Evolutionary conservation across 2,797 vertebrate species (phyloP).

Genomic region (Meda fulgida): DNA sequence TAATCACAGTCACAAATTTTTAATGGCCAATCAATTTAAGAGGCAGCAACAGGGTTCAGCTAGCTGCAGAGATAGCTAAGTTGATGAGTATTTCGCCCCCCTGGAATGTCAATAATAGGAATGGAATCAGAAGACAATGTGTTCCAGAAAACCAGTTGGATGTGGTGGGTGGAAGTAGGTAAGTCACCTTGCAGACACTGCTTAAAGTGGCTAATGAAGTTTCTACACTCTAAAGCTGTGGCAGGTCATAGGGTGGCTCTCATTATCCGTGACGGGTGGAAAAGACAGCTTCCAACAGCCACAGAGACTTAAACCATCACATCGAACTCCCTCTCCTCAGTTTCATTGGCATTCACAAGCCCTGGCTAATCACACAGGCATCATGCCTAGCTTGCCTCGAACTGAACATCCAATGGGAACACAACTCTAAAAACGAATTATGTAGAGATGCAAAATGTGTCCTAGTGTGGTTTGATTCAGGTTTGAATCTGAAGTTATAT

Average conservation of each 20-base stretch:
- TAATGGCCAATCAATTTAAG: not conserved
- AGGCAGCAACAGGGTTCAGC: too few species aligned
- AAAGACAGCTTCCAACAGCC: not conserved
- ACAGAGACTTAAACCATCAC: not conserved
- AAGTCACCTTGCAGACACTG: slow-evolving; percentile 27
- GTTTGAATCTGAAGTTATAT: not conserved
- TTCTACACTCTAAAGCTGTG: not conserved
- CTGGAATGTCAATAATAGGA: not conserved
- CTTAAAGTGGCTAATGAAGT: not conserved
- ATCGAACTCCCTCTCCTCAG: not conserved
- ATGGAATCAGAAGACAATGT: slow-evolving; percentile 12
- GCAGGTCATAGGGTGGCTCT: slow-evolving; percentile 11
- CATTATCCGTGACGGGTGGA: not conserved
- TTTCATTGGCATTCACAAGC: not conserved
- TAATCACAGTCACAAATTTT: not conserved
- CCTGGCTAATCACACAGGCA: not conserved
- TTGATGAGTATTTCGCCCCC: not conserved
- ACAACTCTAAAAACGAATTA: not conserved
- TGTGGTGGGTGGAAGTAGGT: not conserved
- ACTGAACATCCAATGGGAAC: not conserved
- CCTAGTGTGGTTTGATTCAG: not conserved
- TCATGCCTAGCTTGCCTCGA: not conserved
- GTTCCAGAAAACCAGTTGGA: not conserved
- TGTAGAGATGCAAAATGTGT: not conserved
- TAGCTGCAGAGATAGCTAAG: not conserved